Base-by-base conservation (phyloP, 30 jellyfish, hydroid and myxozoan genomes). In the Turritopsis rubra region DNA sequence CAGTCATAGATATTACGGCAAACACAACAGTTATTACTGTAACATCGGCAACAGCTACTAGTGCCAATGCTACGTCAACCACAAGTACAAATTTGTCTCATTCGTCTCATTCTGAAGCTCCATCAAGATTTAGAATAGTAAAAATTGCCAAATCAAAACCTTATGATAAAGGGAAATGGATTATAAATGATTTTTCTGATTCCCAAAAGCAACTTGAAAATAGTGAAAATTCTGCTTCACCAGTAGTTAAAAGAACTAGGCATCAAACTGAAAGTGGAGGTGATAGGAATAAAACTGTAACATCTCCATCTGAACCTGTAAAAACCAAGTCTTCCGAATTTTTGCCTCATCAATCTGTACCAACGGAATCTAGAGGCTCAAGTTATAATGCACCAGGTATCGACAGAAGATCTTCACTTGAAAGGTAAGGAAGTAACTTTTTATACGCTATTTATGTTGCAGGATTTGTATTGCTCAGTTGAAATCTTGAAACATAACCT, bases 91-190 rank as follows among this genome's bases (percentile, higher is more conserved):
- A 24, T n/a, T n/a, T n/a, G n/a, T 76, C 89, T 18, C 90, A 83
- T 24, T 52, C 88, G 22, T 82, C 86, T 75, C 65, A 80, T 52
- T 85, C 91, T 23, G 95, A 86, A 76, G 81, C 83, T 65, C 90
- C 96, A 17, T 92, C 98, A 52, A 81, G 99, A 65, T 93, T 93
- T 75, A 88, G 96, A 52, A 93, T 93, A 0, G 99, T 93, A 24
- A 93, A 93, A 71, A 89, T 86, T 65, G 89, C 92, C 54, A 85
- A 95, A 28, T 72, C 96, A 16, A 95, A 93, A 30, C 99, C 99
- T n/a, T 89, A 93, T 77, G 92, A 80, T 52, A 88, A 93, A 66
- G 99, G 99, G 18, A 81, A 93, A 25, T 93, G 99, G 99, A 28
- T 80, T 18, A 52, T 80, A 16, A 80, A 80, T 1, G 87, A 80